Conservation (phyloP, 1,140 invertebrate species). For the Heliothis subflexa region DNA sequence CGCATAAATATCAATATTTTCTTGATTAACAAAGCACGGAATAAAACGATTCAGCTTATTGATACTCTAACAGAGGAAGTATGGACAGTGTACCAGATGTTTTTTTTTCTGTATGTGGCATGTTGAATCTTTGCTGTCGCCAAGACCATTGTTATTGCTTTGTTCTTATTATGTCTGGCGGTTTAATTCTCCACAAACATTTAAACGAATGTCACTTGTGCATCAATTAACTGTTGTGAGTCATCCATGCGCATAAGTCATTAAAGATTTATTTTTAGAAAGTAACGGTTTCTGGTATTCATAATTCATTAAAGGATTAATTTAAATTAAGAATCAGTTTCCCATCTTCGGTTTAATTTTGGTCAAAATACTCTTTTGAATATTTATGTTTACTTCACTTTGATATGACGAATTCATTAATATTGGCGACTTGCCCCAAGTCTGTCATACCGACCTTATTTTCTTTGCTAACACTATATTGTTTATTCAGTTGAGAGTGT, state of each 20-base stretch:
- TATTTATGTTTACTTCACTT: constrained; percentile 34
- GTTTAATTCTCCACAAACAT: background rate
- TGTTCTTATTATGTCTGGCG: constrained; percentile 1
- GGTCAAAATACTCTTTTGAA: constrained; percentile 12
- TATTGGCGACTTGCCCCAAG: constrained; percentile 37
- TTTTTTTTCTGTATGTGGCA: constrained; percentile 5
- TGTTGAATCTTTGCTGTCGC: background rate
- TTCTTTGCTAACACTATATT: constrained; percentile 24
- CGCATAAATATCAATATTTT: background rate
- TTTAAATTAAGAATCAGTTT: background rate
- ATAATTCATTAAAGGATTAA: no score
- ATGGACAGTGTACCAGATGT: background rate
- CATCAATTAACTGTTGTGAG: no score
- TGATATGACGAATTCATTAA: constrained; percentile 35
- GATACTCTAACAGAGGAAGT: background rate
- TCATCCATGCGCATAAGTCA: no score
- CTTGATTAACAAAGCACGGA: background rate
- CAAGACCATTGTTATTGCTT: background rate
- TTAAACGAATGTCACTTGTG: background rate
- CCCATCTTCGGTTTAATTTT: constrained; percentile 32
- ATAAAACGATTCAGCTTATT: background rate
- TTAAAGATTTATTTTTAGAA: no score
- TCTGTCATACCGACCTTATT: constrained; percentile 31
- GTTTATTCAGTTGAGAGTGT: constrained; percentile 33
- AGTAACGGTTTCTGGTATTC: no score